phyloP scores from a whole-genome alignment of 2,888 invertebrate genomes.

The Spodoptera littoralis region DNA sequence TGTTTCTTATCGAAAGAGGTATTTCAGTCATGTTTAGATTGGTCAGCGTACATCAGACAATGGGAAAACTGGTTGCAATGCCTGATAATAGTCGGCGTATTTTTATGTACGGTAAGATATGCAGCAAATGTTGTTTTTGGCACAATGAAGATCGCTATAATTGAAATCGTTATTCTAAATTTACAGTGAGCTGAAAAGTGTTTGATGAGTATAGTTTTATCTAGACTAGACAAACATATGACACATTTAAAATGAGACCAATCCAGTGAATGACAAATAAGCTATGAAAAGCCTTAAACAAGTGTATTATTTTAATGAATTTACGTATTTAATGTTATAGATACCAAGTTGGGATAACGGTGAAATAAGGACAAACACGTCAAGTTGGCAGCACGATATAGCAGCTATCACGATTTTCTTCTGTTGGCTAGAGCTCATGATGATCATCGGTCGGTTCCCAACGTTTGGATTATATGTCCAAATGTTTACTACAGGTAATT shows the following conservation, averaged over 20 bases:
- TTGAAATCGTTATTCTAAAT: too few species aligned
- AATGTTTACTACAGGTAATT: slow-evolving; percentile 93
- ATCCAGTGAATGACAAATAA: too few species aligned
- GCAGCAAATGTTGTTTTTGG: too few species aligned
- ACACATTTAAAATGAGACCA: too few species aligned
- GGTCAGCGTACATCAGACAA: slow-evolving; percentile 92
- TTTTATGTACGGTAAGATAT: slow-evolving; percentile 90
- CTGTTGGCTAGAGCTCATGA: slow-evolving; percentile 95
- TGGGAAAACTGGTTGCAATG: slow-evolving; percentile 96
- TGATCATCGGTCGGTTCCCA: slow-evolving; percentile 95
- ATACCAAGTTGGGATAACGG: slow-evolving; percentile 81
- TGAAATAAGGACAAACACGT: slow-evolving; percentile 72
- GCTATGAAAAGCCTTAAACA: too few species aligned
- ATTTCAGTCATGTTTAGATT: slow-evolving; percentile 93
- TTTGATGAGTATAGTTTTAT: too few species aligned
- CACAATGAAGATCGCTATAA: too few species aligned
- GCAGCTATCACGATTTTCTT: slow-evolving; percentile 94
- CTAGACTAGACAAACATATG: too few species aligned
- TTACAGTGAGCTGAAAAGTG: too few species aligned
- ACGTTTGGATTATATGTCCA: slow-evolving; percentile 95
- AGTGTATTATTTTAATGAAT: too few species aligned
- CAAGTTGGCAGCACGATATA: slow-evolving; percentile 93
- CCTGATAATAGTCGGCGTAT: slow-evolving; percentile 92
- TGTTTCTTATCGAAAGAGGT: slow-evolving; percentile 92
- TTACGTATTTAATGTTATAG: slow-evolving; percentile 54